A percentile compares a stretch with the other conserved stretches of the same genome.
Conservation (phyloP, 2,888 invertebrate genomes). For the Drosophila austrosaltans region DNA sequence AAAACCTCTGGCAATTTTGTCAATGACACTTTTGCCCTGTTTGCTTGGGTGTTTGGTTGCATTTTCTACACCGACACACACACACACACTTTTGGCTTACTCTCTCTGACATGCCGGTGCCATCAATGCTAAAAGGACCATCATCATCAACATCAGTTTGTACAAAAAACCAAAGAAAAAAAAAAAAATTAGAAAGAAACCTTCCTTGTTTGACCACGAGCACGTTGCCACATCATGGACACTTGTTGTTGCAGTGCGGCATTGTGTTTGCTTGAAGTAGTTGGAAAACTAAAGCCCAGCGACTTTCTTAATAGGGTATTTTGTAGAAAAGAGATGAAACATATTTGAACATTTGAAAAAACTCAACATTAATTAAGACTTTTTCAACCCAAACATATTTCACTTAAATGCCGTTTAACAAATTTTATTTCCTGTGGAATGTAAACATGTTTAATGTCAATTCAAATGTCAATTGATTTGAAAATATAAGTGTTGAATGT, state of each 20-base stretch:
- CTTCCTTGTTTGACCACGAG: slow-evolving; percentile 42
- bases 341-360: no score
- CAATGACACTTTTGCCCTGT: slow-evolving; percentile 63
- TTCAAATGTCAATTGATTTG: no score
- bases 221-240: slow-evolving; percentile 37
- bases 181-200: slow-evolving; percentile 23
- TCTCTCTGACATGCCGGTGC: slow-evolving; percentile 53
- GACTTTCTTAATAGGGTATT: not conserved
- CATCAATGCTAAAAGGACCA: slow-evolving; percentile 49
- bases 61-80: slow-evolving; percentile 29
- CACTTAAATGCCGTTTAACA: no score
- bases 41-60: slow-evolving; percentile 47
- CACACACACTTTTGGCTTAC: slow-evolving; percentile 28
- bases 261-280: slow-evolving; percentile 12
- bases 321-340: not conserved
- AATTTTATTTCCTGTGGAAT: no score
- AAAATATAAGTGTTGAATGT: no score
- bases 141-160: slow-evolving; percentile 26
- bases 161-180: slow-evolving; percentile 18
- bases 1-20: slow-evolving; percentile 45
- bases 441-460: no score
- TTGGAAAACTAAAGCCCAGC: not conserved
- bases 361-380: no score
- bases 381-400: no score
- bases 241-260: slow-evolving; percentile 23